Evolutionary conservation across 2,797 vertebrate genomes (phyloP), one percentile per base, ranked within the genome.

Genomic region (Alca torda): DNA sequence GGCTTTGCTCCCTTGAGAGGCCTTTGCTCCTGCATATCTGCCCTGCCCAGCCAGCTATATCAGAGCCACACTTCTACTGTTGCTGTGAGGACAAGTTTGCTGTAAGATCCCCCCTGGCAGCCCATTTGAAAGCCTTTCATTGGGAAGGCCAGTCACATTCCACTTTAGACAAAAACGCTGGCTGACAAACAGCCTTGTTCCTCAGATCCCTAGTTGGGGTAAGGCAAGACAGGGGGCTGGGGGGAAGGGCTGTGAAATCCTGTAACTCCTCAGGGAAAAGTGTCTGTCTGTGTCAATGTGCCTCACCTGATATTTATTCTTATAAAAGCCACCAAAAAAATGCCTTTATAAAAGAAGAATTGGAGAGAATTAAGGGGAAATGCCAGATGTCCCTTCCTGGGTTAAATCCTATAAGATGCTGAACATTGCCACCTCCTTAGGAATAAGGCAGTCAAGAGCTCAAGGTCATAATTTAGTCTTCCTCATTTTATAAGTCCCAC

Each of bases 141-240:
- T 87, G 83, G 74, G 87, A 82, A 97, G 51, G 87, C 95, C 0
- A 1, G 74, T 93, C 95, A 96, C 95, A 95, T 95, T 69, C 89
- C 54, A 4, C 79, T 35, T 45, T 0, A 79, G 85, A 97, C 93
- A 96, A 96, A 97, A 95, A 53, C 1, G 0, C 31, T 90, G 91
- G 69, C 84, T 84, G 69, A 94, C 84, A 94, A 96, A 81, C 84
- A 95, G 82, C 39, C 83, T 86, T 88, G 51, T 84, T 91, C 94
- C 83, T 91, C 21, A 65, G 43, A 90, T 73, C 14, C 31, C 56
- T 0, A 5, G 16, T 54, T 95, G 80, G 50, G 94, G 80, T 46
- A 73, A 33, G 33, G 59, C 24, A 9, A n/a, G 11, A 23, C 10
- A 5, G 2, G 0, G 18, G 12, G 26, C 3, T 6, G 39, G 18